A percentile compares a stretch with the other conserved stretches of the same genome.
These are phyloP conservation scores for Micrasema minimum DNA, from an alignment of 1,140 invertebrate species.

Conservation along the genomic window DNA sequence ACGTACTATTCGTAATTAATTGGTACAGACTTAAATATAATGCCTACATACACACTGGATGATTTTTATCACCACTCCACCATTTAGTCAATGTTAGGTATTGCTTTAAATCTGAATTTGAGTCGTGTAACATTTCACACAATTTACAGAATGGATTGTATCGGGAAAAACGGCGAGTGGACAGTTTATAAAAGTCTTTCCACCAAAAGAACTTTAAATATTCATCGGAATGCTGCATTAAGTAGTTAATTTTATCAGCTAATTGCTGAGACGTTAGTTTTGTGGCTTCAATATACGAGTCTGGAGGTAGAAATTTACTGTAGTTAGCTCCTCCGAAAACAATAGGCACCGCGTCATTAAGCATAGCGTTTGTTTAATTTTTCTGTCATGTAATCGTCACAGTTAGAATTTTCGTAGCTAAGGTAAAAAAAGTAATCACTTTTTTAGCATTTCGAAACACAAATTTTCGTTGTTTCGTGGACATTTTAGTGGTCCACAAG, in stretches of 20 bases:
- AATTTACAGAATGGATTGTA: constrained; percentile 23
- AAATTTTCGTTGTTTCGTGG: constrained; percentile 54
- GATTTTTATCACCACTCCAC: constrained; percentile 32
- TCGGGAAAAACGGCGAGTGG: too few species aligned
- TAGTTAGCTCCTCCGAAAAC: constrained; percentile 71
- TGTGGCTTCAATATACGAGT: constrained; percentile 72
- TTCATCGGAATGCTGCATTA: constrained; percentile 61
- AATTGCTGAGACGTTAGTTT: constrained; percentile 66
- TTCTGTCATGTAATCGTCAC: constrained; percentile 70
- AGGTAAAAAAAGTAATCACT: constrained; percentile 73
- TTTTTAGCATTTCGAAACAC: constrained; percentile 62
- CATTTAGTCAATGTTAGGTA: constrained; percentile 26
- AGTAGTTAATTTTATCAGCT: constrained; percentile 64
- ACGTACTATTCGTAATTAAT: too few species aligned
- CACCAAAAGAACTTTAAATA: constrained; percentile 69
- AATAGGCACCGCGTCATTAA: constrained; percentile 66
- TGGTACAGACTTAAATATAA: too few species aligned
- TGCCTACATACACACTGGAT: too few species aligned
- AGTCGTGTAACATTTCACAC: constrained; percentile 19
- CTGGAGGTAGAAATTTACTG: constrained; percentile 60
- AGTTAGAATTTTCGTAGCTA: constrained; percentile 71
- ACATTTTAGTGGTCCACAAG: constrained; percentile 64
- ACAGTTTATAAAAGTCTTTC: constrained; percentile 56
- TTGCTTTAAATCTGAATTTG: constrained; percentile 1
- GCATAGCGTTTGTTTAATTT: constrained; percentile 66